Conservation (phyloP, 2,888 invertebrate species). For the Drosophila aldrichi region DNA sequence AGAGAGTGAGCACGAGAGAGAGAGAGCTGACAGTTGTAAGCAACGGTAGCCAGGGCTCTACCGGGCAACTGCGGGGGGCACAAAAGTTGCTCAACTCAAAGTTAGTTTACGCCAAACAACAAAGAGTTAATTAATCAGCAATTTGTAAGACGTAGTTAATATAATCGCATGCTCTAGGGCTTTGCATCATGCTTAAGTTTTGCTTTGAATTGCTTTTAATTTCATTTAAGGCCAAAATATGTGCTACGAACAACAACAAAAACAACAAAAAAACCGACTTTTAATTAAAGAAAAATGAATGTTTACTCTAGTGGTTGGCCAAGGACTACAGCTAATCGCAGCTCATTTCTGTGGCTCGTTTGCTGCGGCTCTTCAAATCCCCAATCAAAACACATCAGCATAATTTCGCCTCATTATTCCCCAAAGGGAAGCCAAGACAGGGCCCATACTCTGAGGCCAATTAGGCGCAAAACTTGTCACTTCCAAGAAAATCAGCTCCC, state of each 20-base stretch:
- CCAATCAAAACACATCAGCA: conserved; percentile 35
- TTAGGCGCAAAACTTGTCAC: conserved; percentile 47
- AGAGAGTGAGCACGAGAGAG: neutral
- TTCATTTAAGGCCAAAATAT: neutral
- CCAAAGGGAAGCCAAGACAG: neutral
- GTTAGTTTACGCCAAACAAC: conserved; percentile 61
- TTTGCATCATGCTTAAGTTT: conserved; percentile 40
- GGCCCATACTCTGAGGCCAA: conserved; percentile 22
- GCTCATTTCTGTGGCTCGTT: neutral
- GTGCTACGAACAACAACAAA: neutral
- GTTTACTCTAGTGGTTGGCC: neutral
- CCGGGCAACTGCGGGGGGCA: neutral
- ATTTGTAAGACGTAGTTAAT: conserved; percentile 59
- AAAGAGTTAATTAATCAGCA: conserved; percentile 75
- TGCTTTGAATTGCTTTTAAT: conserved; percentile 12
- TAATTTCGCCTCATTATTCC: conserved; percentile 33
- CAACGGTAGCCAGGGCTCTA: too few relatives aligned
- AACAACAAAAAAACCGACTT: neutral
- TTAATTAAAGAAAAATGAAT: conserved; percentile 12
- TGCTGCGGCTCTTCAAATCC: neutral
- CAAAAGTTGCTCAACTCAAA: conserved; percentile 56
- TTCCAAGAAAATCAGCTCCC: conserved; percentile 20
- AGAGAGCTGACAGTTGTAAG: neutral
- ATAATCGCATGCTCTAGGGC: conserved; percentile 51
- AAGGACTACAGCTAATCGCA: conserved; percentile 4